Conservation (phyloP, 2,797 vertebrate species). For the Sebastes hubbsi region DNA sequence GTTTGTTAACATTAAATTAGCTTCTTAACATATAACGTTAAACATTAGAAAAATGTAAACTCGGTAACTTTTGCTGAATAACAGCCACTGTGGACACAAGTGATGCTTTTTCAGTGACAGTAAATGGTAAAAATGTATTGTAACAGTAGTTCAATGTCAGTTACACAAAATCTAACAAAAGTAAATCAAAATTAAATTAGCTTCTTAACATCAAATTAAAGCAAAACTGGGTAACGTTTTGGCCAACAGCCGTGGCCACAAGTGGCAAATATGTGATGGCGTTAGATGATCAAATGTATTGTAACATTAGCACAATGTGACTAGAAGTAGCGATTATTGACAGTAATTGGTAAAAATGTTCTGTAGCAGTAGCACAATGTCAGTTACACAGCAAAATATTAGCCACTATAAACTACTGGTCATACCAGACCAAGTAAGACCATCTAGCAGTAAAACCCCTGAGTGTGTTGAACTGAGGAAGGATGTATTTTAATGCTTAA, state of each 20-base stretch:
- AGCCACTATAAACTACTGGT: not conserved
- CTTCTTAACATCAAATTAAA: no score
- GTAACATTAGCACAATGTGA: no score
- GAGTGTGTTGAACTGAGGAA: not conserved
- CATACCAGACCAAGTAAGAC: not conserved
- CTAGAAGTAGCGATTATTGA: no score
- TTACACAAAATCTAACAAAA: not conserved
- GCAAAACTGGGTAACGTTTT: no score
- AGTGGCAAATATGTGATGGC: no score
- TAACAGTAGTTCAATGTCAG: not conserved
- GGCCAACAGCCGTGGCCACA: no score
- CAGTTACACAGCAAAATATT: not conserved
- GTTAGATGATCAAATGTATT: no score
- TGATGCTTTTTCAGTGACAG: not conserved
- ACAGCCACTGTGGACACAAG: not conserved
- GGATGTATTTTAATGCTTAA: not conserved
- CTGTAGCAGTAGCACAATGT: no score
- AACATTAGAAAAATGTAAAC: not conserved
- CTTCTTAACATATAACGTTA: not conserved
- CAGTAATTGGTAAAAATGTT: no score
- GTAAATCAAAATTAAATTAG: accelerated
- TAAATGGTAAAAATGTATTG: not conserved
- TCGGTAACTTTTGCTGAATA: not conserved
- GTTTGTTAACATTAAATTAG: not conserved
- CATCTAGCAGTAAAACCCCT: not conserved